phyloP scores from a whole-genome alignment of 2,797 vertebrate species.

The Sebastes matsubarae region DNA sequence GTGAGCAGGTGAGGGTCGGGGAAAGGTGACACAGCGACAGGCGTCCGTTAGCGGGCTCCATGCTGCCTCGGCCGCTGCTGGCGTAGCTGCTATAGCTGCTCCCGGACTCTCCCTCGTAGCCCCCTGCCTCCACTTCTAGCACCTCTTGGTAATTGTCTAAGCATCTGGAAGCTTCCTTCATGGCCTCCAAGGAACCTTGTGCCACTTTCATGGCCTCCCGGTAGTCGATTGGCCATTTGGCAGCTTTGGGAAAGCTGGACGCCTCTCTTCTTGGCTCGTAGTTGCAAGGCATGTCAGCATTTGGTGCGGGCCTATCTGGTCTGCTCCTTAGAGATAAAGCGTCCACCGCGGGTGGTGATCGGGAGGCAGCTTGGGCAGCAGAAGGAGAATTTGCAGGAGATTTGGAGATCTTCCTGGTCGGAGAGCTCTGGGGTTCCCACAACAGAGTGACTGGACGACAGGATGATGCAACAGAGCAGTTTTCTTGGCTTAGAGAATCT shows the following conservation, averaged over 20 bases:
- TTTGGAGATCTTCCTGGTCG: slow-evolving; percentile 21
- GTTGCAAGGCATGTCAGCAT: slow-evolving; percentile 17
- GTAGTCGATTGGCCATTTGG: slow-evolving; percentile 49
- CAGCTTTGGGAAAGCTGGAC: slow-evolving; percentile 9
- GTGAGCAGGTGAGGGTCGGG: slow-evolving; percentile 68
- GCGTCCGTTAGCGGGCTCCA: slow-evolving; percentile 74
- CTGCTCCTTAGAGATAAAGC: slow-evolving; percentile 13
- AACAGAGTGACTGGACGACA: slow-evolving; percentile 18
- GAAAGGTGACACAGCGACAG: slow-evolving; percentile 75
- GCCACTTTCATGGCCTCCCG: slow-evolving; percentile 24
- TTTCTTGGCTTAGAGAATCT: slow-evolving; percentile 78
- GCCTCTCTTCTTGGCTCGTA: slow-evolving; percentile 35
- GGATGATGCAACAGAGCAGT: slow-evolving; percentile 51
- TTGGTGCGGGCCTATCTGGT: slow-evolving; percentile 1
- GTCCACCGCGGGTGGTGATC: slow-evolving; percentile 7
- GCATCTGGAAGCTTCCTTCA: slow-evolving; percentile 12
- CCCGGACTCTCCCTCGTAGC: slow-evolving; percentile 64
- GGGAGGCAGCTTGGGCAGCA: slow-evolving; percentile 6
- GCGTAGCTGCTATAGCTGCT: slow-evolving; percentile 89
- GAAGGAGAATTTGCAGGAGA: slow-evolving; percentile 23
- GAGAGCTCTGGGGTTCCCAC: slow-evolving; percentile 27
- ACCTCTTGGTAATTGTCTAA: slow-evolving; percentile 8
- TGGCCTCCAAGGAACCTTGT: slow-evolving; percentile 9
- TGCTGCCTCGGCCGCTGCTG: slow-evolving; percentile 93
- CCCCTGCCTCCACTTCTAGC: slow-evolving; percentile 48